Evolutionary conservation across 1,140 invertebrate species (phyloP), one percentile per base, ranked within the genome.

Genomic region (Steinernema feltiae): DNA sequence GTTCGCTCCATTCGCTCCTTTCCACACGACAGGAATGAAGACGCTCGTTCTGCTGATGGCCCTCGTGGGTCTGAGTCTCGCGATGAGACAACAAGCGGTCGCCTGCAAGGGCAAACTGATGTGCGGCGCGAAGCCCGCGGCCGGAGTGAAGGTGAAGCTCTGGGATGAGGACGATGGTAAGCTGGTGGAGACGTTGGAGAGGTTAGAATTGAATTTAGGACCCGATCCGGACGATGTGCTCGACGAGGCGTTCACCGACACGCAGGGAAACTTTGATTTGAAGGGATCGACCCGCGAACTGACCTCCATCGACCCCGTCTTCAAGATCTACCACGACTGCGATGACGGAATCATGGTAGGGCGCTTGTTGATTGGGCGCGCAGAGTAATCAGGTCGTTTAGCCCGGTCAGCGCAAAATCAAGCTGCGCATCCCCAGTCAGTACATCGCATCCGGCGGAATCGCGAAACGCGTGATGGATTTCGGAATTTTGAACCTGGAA

Each of bases 401-500:
- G 76, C 83, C 82, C 35, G 81, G 81, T 35, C 78, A 82, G 69
- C 31, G 81, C 30, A 77, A 76, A 30, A 46, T 76, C 27, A 79
- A 75, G 48, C 71, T 80, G 71, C 32, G 73, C 21, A 80, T 82
- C 70, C 80, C 79, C 35, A 30, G 29, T 35, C 70, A 32, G 7
- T 80, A 80, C 75, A 80, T 80, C 32, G 31, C 70, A 3, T 70
- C 75, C 24, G 79, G 79, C 30, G 75, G 75, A 70, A 32, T 53
- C 30, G 72, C 74, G 21, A 79, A 77, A 69, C 76, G 75, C 24
- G 70, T 75, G 1, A 85, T 84, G 32, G 84, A 85, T 27, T 76
- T 84, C 48, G 83, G 83, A 73, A 69, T 81, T 41, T 70, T 84
- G 3, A 83, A 83, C 46, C 74, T 82, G 12, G 81, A 83, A 71